phyloP scores from a whole-genome alignment of 1,140 invertebrate genomes.

The Drosophila takahashii region DNA sequence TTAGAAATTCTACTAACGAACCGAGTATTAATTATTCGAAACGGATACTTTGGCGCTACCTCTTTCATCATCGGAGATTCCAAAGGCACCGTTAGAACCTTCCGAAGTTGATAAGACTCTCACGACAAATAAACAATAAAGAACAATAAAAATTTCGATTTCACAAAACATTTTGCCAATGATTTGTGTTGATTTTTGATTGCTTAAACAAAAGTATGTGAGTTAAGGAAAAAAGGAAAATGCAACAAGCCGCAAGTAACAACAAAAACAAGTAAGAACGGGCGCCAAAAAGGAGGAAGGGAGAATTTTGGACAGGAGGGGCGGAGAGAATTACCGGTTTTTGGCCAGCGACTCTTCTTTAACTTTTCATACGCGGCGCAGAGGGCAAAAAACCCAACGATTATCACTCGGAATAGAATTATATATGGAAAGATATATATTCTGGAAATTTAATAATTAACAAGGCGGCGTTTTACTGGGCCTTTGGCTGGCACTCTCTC shows the following conservation, averaged over 20 bases:
- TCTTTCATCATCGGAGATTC: background rate
- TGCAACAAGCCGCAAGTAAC: constrained; percentile 59
- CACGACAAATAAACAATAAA: background rate
- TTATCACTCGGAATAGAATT: constrained; percentile 10
- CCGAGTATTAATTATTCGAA: constrained; percentile 1
- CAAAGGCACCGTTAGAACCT: background rate
- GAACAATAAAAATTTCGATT: background rate
- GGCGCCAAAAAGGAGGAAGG: constrained; percentile 49
- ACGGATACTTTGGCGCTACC: constrained; percentile 5
- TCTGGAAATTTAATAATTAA: constrained; percentile 24
- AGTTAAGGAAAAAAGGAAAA: constrained; percentile 20
- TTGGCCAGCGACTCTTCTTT: constrained; percentile 26
- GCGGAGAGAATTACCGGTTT: constrained; percentile 67
- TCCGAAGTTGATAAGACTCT: background rate
- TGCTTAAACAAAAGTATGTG: constrained; percentile 27
- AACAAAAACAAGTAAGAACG: constrained; percentile 28
- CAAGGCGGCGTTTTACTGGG: constrained; percentile 28
- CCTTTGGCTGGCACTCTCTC: constrained; percentile 10
- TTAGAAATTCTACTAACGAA: background rate
- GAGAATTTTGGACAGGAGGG: constrained; percentile 7
- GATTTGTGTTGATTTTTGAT: constrained; percentile 28
- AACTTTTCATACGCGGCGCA: constrained; percentile 1
- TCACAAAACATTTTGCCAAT: background rate
- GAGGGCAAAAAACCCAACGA: constrained; percentile 5
- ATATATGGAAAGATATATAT: constrained; percentile 8